Base-by-base conservation (phyloP, 2,113 vertebrate genomes). In the Apodemus sylvaticus region DNA sequence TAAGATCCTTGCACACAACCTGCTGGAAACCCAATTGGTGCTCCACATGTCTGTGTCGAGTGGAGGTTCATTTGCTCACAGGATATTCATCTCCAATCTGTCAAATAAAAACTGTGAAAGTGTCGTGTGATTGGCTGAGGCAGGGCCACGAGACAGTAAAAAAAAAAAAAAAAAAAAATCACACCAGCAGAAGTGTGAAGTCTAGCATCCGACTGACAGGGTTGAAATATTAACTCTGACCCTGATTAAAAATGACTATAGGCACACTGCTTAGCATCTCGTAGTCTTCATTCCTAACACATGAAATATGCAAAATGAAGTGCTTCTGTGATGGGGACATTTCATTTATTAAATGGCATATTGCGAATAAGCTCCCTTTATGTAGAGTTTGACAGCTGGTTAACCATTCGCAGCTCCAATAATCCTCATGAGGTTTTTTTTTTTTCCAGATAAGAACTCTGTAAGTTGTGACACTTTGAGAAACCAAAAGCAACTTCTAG, bases 1-100 rank as follows among this genome's bases (percentile, higher is more conserved):
- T 58, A 62, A 48, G 89, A 55, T 77, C 85, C 70, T 88, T 92
- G 51, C 51, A 64, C 70, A 53, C 34, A 89, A 79, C 7, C 13
- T 48, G 64, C 60, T 77, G 31, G 76, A 94, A 91, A 76, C 19
- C 39, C 88, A 76, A 36, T 39, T 48, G 66, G 70, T 55, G 26
- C 36, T 53, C 62, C 85, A 81, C 68, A 45, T 39, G 58, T 85
- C 85, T 93, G 20, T 87, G 58, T n/a, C 81, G 92, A 81, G 45
- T 14, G n/a, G 26, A 90, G 55, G 62, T 95, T 76, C 85, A 76
- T 96, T 87, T 94, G 86, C 39, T 93, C 70, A 48, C 83, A 93
- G 93, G 93, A 94, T 92, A 92, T 86, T 88, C 90, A 88, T 96
- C 64, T 95, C n/a, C n/a, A 83, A 79, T 87, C 76, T 90, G 87